Evolutionary conservation across 2,888 invertebrate species (phyloP).

Genomic region (Zaprionus obscuricornis): DNA sequence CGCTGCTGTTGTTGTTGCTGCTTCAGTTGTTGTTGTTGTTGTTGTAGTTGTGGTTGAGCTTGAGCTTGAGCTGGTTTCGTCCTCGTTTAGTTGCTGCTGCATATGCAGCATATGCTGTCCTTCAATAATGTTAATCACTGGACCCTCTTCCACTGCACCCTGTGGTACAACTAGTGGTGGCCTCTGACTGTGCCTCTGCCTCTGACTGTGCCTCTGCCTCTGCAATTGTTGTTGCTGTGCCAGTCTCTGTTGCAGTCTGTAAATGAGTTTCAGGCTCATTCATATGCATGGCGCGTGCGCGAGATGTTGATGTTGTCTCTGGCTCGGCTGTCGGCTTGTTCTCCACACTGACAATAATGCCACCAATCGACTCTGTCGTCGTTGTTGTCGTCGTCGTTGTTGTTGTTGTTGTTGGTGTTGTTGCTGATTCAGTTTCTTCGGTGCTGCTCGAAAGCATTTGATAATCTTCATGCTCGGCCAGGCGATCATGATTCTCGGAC

Average conservation of each 20-base stretch:
- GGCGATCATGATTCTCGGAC: conserved; percentile 81
- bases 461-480: conserved; percentile 81
- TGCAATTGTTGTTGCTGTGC: conserved; percentile 8
- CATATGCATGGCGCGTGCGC: conserved; percentile 81
- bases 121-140: conserved; percentile 77
- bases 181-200: conserved; percentile 19
- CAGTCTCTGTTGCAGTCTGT: conserved; percentile 11
- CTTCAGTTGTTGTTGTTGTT: conserved; percentile 22
- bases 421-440: conserved; percentile 60
- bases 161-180: conserved; percentile 47
- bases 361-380: conserved; percentile 34
- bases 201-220: conserved; percentile 16
- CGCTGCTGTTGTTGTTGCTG: conserved; percentile 39
- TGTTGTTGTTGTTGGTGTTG: conserved; percentile 29
- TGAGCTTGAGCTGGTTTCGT: conserved; percentile 33
- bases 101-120: conserved; percentile 62
- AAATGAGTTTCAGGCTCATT: conserved; percentile 53
- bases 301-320: conserved; percentile 55
- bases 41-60: conserved; percentile 29
- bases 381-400: conserved; percentile 13
- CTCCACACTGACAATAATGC: conserved; percentile 69
- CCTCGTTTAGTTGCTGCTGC: conserved; percentile 36
- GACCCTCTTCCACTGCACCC: conserved; percentile 38
- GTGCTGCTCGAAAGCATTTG: conserved; percentile 78
- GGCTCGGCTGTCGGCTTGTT: conserved; percentile 72